Percentiles rank a stretch among this genome's conserved stretches.
phyloP scores from a whole-genome alignment of 2,113 vertebrate species.

The Saguinus midas region DNA sequence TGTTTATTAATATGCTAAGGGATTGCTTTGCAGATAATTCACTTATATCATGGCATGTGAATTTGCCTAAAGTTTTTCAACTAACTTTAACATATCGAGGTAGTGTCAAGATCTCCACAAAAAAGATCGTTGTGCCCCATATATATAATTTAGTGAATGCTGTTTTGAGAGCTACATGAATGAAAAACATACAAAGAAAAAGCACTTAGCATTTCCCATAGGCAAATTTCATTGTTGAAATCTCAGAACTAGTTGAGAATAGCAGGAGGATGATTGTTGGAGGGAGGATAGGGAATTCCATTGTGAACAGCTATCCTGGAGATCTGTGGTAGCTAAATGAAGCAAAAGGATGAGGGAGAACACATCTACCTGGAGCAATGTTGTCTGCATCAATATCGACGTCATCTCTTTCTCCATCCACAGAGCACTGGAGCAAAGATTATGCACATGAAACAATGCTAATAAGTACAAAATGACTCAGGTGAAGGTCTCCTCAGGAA shows the following conservation, averaged over 20 bases:
- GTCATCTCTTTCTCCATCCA: neutral
- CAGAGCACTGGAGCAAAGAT: neutral
- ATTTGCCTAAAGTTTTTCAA: neutral
- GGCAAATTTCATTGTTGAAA: neutral
- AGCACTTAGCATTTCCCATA: neutral
- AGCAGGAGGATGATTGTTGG: neutral
- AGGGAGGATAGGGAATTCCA: neutral
- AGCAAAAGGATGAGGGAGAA: neutral
- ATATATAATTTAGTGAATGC: neutral
- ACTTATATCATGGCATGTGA: neutral
- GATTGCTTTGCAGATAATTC: neutral
- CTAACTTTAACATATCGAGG: neutral
- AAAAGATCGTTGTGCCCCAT: neutral
- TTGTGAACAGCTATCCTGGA: neutral
- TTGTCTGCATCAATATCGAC: neutral
- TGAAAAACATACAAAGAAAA: neutral
- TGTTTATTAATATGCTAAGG: neutral
- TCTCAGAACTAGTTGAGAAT: neutral
- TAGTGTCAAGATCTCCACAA: neutral
- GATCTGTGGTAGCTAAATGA: neutral
- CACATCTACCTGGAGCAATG: neutral
- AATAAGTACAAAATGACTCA: neutral
- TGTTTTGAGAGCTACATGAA: neutral
- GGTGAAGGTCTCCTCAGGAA: neutral
- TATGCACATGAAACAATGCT: neutral